Conservation (phyloP, 2,888 invertebrate species). For the Idaea dimidiata region DNA sequence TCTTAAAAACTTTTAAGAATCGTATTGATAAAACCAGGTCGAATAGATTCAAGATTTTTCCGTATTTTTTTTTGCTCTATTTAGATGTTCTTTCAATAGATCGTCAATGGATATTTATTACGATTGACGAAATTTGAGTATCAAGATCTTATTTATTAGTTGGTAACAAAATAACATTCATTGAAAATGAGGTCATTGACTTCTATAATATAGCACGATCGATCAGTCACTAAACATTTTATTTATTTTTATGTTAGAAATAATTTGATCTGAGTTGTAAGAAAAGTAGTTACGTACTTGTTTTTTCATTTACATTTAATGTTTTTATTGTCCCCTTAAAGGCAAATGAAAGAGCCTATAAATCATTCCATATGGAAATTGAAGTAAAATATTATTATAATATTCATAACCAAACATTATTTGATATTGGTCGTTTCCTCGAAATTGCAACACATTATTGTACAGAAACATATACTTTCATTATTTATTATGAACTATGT, state of each 20-base stretch:
- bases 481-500: neutral
- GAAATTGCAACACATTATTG: neutral
- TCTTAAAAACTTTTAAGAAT: neutral
- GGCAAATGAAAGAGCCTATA: neutral
- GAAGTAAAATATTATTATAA: neutral
- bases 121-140: too few species aligned
- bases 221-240: neutral
- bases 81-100: neutral
- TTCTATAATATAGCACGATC: neutral
- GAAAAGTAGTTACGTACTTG: neutral
- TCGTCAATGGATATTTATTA: neutral
- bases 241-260: neutral
- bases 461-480: neutral
- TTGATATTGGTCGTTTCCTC: slow-evolving; percentile 1
- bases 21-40: slow-evolving; percentile 3
- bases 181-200: neutral
- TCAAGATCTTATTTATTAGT: too few species aligned
- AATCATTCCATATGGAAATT: neutral
- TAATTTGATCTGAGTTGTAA: too few species aligned
- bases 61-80: neutral
- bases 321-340: neutral
- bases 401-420: slow-evolving; percentile 1
- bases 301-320: neutral
- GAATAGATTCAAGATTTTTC: neutral
- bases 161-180: neutral